Base-by-base conservation (phyloP, 2,888 invertebrate genomes). In the Drosophila parthenogenetica region DNA sequence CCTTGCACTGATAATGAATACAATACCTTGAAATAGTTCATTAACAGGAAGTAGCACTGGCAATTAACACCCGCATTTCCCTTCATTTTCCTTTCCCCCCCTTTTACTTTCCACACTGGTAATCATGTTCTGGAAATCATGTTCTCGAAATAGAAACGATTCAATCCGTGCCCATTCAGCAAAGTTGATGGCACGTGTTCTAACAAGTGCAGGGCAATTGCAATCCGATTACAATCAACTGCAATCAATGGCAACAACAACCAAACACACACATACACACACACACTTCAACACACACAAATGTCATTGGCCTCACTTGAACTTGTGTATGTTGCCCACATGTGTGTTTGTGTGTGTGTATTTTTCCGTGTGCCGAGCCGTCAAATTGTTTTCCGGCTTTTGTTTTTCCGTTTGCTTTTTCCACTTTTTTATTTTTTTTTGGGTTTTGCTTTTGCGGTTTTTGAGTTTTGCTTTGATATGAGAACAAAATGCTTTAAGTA, bases 331-430 rank as follows among this genome's bases (percentile, higher is more conserved):
- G 22, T 49, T 13, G 0, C 2, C 7, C 35, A 35, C 13, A 10
- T 46, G 42, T 53, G 16, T 39, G n/a, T 45, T 16, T 29, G 19
- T 25, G 11, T 45, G 62, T 51, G 35, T 45, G 13, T 43, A n/a
- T 53, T 35, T 16, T 55, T 10, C 32, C 43, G 46, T 55, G 57
- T 53, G 60, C 35, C 58, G 73, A 67, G 75, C 69, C 86, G 69
- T 87, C 88, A 83, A 83, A 83, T 83, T 87, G 88, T 86, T 83
- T 83, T 87, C 88, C 88, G 88, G 88, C 88, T 83, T 83, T 83
- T 85, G 86, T 83, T 83, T 82, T 82, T 69, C 60, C 62, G 53
- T 67, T 66, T 48, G 17, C 42, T 25, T 61, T 50, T 58, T 29
- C 5, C 32, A 14, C 48, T 51, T 48, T 46, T 42, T 53, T n/a